Percentiles rank a stretch among this genome's conserved stretches.
phyloP scores from a whole-genome alignment of 30 jellyfish, hydroid and myxozoan genomes.

The Chrysaora quinquecirrha region DNA sequence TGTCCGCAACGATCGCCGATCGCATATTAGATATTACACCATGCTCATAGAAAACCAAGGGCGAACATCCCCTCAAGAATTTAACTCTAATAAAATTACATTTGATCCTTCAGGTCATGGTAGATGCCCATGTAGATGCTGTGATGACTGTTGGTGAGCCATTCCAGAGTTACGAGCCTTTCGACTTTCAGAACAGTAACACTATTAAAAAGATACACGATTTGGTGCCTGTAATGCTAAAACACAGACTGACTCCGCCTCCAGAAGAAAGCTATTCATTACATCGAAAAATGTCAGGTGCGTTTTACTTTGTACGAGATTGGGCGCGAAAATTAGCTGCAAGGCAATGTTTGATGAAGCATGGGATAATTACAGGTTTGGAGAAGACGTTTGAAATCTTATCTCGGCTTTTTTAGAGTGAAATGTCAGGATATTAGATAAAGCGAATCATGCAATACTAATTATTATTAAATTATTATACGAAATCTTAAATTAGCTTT shows the following conservation, averaged over 20 bases:
- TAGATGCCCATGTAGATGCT: conserved; percentile 97
- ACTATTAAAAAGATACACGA: conserved; percentile 64
- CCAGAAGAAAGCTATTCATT: conserved; percentile 98
- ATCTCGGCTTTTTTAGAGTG: neutral
- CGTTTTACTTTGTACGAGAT: conserved; percentile 89
- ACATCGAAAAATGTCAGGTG: conserved; percentile 98
- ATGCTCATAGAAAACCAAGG: no score
- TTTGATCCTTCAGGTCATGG: conserved; percentile 69
- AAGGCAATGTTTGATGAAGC: conserved; percentile 73
- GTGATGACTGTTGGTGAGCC: conserved; percentile 82
- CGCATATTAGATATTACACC: no score
- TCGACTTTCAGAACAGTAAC: conserved; percentile 77
- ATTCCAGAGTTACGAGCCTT: conserved; percentile 66
- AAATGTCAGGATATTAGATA: neutral
- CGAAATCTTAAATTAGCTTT: no score
- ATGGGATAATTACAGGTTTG: conserved; percentile 63
- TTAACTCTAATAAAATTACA: no score
- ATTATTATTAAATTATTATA: no score
- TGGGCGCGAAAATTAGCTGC: conserved; percentile 90
- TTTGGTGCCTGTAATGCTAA: conserved; percentile 89
- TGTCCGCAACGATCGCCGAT: no score
- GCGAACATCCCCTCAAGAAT: no score
- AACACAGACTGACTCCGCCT: conserved; percentile 96
- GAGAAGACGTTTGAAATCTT: no score
- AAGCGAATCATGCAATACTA: neutral